Evolutionary conservation across 2,113 vertebrate genomes (phyloP).

Genomic region (Climacteris rufus): DNA sequence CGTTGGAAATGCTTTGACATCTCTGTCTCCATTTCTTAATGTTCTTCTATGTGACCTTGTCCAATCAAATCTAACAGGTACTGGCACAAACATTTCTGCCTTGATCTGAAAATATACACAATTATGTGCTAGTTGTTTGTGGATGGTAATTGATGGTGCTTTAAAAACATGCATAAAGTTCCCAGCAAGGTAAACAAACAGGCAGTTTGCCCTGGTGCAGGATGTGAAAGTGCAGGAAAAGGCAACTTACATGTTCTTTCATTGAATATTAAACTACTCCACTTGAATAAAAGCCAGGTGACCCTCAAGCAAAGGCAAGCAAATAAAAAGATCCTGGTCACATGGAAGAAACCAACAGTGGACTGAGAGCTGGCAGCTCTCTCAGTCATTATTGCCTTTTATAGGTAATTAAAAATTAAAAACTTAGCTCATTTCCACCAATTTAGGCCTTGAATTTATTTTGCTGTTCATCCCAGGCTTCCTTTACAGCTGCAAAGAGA

Average conservation of each 20-base stretch:
- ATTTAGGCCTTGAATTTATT: not conserved
- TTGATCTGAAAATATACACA: not conserved
- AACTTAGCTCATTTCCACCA: not conserved
- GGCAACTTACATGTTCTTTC: not conserved
- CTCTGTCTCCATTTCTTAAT: slow-evolving; percentile 26
- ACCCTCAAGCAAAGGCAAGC: not conserved
- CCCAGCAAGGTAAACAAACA: not conserved
- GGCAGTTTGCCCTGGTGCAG: not conserved
- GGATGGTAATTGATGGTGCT: not conserved
- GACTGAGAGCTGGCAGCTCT: not conserved
- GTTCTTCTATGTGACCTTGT: slow-evolving; percentile 18
- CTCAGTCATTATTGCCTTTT: not conserved
- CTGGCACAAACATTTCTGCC: not conserved
- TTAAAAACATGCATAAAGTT: not conserved
- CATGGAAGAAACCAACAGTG: not conserved
- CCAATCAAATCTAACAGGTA: slow-evolving; percentile 54
- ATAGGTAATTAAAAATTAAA: not conserved
- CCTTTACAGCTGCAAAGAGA: not conserved
- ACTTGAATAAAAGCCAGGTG: not conserved
- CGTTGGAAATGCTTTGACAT: slow-evolving; percentile 51
- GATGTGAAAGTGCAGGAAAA: not conserved
- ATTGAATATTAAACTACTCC: not conserved
- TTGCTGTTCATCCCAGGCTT: not conserved
- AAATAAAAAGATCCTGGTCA: not conserved
- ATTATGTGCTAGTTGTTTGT: not conserved